phyloP scores from a whole-genome alignment of 2,888 invertebrate species.

The Hanleya hanleyi region DNA sequence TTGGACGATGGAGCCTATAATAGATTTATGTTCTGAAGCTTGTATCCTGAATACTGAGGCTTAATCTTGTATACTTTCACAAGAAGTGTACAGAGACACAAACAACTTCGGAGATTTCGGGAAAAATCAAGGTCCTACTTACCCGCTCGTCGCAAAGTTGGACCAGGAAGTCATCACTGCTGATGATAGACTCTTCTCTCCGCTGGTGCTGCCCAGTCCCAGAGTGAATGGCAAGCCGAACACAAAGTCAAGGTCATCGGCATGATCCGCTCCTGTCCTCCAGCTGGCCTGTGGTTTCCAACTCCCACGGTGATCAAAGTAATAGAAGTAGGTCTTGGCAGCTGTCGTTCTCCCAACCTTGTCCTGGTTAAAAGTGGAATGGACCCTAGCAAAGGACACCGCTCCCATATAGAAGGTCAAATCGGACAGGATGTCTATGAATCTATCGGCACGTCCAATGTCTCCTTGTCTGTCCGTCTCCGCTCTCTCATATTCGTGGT shows the following conservation, averaged over 20 bases:
- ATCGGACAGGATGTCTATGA: neutral
- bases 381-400: neutral
- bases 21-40: neutral
- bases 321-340: neutral
- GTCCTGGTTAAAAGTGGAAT: neutral
- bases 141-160: neutral
- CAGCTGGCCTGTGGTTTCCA: neutral
- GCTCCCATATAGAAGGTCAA: conserved; percentile 1
- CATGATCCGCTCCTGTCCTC: neutral
- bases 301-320: neutral
- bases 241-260: neutral
- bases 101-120: too few species aligned
- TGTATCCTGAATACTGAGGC: neutral
- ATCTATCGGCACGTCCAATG: neutral
- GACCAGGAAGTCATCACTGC: neutral
- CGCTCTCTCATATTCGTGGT: neutral
- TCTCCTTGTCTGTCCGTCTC: neutral
- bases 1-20: neutral
- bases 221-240: neutral
- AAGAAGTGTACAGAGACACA: too few species aligned
- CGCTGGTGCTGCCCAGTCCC: neutral
- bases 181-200: neutral
- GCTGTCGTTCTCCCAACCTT: neutral
- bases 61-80: neutral
- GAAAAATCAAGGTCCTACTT: too few species aligned